phyloP scores from a whole-genome alignment of 2,888 invertebrate species.

The Pelosia muscerda region DNA sequence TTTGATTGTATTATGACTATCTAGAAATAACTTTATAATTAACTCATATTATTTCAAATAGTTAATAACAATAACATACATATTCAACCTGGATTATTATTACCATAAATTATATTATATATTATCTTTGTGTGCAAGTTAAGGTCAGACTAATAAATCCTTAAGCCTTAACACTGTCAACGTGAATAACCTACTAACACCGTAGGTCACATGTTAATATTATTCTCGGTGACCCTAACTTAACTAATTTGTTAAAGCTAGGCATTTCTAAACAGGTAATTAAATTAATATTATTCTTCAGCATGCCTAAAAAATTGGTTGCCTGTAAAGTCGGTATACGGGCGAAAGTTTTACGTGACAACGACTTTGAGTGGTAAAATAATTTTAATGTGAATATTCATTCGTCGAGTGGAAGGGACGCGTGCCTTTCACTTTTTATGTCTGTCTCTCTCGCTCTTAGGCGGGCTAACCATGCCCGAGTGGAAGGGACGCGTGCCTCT shows the following conservation, averaged over 20 bases:
- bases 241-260: background rate
- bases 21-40: no score
- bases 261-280: background rate
- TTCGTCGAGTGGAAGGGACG: no score
- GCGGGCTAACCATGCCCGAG: no score
- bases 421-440: no score
- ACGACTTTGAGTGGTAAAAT: no score
- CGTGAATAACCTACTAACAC: background rate
- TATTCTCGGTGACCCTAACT: background rate
- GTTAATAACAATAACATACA: background rate
- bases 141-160: slow-evolving; percentile 4
- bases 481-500: no score
- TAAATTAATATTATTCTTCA: background rate
- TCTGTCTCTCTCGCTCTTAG: no score
- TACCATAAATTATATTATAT: background rate
- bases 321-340: no score
- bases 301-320: background rate
- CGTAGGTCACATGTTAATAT: background rate
- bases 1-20: no score
- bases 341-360: no score
- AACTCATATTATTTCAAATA: background rate
- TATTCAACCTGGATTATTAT: background rate
- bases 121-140: background rate
- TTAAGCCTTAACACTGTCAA: background rate
- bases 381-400: no score